phyloP scores from a whole-genome alignment of 2,797 vertebrate genomes.

The Leptodactylus fallax region DNA sequence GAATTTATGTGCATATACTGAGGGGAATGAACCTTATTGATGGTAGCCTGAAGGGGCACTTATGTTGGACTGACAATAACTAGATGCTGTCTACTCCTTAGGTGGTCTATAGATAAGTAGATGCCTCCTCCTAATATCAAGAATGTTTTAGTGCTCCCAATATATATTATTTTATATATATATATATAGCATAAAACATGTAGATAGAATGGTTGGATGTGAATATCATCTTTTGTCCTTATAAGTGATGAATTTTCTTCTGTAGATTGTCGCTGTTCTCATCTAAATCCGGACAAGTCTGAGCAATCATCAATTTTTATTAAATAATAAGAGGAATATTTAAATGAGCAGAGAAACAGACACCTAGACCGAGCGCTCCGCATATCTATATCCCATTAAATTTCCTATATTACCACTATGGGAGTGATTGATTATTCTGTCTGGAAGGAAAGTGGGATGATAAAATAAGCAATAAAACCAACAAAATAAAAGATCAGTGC shows the following conservation, averaged over 20 bases:
- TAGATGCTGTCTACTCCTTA: too few relatives aligned
- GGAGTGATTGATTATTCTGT: conserved; percentile 60
- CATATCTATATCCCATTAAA: conserved; percentile 55
- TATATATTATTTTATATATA: too few relatives aligned
- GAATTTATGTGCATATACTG: too few relatives aligned
- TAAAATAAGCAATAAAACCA: conserved; percentile 58
- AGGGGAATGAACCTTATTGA: too few relatives aligned
- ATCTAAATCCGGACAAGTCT: conserved; percentile 39
- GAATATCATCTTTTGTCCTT: background rate
- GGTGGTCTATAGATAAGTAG: too few relatives aligned
- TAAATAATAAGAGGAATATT: conserved; percentile 57
- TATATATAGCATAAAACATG: background rate
- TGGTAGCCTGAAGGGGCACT: too few relatives aligned
- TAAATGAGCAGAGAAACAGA: conserved; percentile 43
- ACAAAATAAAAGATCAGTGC: conserved; percentile 54
- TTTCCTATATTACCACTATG: conserved; percentile 48
- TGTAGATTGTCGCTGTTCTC: conserved; percentile 30
- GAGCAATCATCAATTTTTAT: conserved; percentile 55
- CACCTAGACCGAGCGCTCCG: conserved; percentile 36
- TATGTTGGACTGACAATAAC: too few relatives aligned
- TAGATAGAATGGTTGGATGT: background rate
- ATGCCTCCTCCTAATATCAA: too few relatives aligned
- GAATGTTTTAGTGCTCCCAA: too few relatives aligned
- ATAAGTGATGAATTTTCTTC: conserved; percentile 9
- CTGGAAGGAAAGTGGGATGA: conserved; percentile 45